Evolutionary conservation across 2,113 vertebrate species (phyloP).

Genomic region (Azemiops feae): DNA sequence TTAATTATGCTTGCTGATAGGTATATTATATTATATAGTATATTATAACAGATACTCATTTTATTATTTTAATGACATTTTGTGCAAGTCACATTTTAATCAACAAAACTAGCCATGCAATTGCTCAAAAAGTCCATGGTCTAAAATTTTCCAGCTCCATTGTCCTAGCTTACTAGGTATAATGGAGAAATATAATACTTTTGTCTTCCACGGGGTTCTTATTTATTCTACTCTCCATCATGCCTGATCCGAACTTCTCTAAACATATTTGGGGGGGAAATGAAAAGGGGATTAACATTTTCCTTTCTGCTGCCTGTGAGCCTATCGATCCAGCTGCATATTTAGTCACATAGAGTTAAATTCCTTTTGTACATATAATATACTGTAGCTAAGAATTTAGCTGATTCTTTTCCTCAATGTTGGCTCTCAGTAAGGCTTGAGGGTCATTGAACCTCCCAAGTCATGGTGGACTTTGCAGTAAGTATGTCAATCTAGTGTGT

Average conservation of each 20-base stretch:
- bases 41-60: neutral
- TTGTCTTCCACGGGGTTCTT: neutral
- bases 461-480: conserved; percentile 25
- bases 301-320: neutral
- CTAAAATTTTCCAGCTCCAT: neutral
- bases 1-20: neutral
- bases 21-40: neutral
- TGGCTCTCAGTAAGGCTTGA: conserved; percentile 43
- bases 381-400: conserved; percentile 48
- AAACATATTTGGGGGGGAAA: neutral
- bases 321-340: neutral
- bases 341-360: neutral
- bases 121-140: neutral
- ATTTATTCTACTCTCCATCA: neutral
- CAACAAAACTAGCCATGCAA: neutral
- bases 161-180: neutral
- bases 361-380: conserved; percentile 36
- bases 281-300: neutral
- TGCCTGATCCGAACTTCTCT: neutral
- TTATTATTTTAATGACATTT: neutral
- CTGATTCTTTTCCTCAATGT: conserved; percentile 45
- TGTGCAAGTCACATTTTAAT: neutral
- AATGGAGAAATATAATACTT: neutral
- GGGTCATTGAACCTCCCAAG: conserved; percentile 26
- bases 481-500: neutral